phyloP scores from a whole-genome alignment of 1,140 invertebrate species.

The Drosophila sturtevanti region DNA sequence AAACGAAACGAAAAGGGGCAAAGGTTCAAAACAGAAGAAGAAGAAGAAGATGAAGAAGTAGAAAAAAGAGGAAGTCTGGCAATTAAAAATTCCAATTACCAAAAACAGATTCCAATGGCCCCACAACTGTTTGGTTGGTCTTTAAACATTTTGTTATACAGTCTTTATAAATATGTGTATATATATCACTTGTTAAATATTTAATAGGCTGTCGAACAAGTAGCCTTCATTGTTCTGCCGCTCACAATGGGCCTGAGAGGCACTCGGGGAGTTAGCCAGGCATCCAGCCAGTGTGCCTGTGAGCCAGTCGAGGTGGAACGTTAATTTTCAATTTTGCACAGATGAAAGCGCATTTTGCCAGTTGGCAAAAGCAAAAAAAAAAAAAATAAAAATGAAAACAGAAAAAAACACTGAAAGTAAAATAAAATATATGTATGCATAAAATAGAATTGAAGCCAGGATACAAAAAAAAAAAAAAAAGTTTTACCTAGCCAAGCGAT shows the following conservation, averaged over 20 bases:
- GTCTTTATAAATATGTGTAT: neutral
- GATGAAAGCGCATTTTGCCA: conserved; percentile 53
- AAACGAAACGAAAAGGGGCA: neutral
- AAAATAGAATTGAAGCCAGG: conserved; percentile 44
- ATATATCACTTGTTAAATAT: conserved; percentile 64
- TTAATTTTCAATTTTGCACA: conserved; percentile 77
- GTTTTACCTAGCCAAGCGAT: conserved; percentile 55
- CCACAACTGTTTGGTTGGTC: conserved; percentile 1
- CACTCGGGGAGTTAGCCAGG: conserved; percentile 43
- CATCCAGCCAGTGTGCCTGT: conserved; percentile 18
- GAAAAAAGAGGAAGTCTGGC: conserved; percentile 12
- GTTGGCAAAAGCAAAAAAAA: conserved; percentile 18
- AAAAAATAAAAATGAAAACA: conserved; percentile 32
- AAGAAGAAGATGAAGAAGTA: too few species aligned
- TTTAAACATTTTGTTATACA: conserved; percentile 51
- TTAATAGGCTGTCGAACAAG: conserved; percentile 65
- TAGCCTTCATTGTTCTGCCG: conserved; percentile 50
- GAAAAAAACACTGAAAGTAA: conserved; percentile 3
- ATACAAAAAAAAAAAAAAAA: conserved; percentile 51
- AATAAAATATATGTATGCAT: conserved; percentile 44
- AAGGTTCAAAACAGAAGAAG: too few species aligned
- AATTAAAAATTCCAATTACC: conserved; percentile 56
- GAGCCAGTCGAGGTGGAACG: conserved; percentile 38
- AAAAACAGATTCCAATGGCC: conserved; percentile 44
- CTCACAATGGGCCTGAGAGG: conserved; percentile 26